Evolutionary conservation across 2,113 vertebrate species (phyloP).

Genomic region (Pungitius pungitius): DNA sequence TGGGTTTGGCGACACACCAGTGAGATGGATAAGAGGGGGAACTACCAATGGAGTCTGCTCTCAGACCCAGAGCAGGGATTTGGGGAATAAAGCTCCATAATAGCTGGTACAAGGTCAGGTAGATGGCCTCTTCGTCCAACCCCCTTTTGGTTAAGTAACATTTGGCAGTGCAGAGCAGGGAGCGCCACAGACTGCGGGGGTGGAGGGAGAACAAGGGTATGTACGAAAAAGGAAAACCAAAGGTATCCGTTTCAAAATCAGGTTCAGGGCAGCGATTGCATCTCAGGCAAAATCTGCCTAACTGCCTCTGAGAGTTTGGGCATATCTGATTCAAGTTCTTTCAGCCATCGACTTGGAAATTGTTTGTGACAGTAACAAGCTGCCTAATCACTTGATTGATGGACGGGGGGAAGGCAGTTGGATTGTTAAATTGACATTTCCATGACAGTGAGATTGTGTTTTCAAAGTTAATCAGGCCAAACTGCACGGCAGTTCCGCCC

Average conservation of each 20-base stretch:
- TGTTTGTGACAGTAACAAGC: constrained; percentile 76
- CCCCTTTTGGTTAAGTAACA: constrained; percentile 79
- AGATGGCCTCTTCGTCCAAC: constrained; percentile 69
- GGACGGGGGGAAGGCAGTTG: constrained; percentile 58
- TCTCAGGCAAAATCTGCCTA: constrained; percentile 33
- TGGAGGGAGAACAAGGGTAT: constrained; percentile 10
- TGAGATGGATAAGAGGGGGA: constrained; percentile 74
- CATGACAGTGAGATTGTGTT: constrained; percentile 61
- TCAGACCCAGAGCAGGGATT: constrained; percentile 73
- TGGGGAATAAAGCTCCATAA: constrained; percentile 82
- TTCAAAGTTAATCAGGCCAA: constrained; percentile 62
- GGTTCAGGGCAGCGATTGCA: constrained; percentile 11
- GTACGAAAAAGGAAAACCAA: background rate
- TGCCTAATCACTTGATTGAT: constrained; percentile 75
- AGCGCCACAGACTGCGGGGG: constrained; percentile 16
- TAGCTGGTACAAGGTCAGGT: constrained; percentile 79
- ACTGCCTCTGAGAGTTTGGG: constrained; percentile 52
- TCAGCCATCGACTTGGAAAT: constrained; percentile 63
- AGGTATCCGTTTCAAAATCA: constrained; percentile 4
- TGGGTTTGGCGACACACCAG: constrained; percentile 71
- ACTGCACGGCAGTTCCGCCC: constrained; percentile 42
- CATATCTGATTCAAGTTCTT: constrained; percentile 59
- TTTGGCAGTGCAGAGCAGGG: constrained; percentile 50
- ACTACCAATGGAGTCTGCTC: constrained; percentile 62
- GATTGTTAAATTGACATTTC: constrained; percentile 62